phyloP scores from a whole-genome alignment of 1,140 invertebrate genomes.

The Meloidogyne floridensis region DNA sequence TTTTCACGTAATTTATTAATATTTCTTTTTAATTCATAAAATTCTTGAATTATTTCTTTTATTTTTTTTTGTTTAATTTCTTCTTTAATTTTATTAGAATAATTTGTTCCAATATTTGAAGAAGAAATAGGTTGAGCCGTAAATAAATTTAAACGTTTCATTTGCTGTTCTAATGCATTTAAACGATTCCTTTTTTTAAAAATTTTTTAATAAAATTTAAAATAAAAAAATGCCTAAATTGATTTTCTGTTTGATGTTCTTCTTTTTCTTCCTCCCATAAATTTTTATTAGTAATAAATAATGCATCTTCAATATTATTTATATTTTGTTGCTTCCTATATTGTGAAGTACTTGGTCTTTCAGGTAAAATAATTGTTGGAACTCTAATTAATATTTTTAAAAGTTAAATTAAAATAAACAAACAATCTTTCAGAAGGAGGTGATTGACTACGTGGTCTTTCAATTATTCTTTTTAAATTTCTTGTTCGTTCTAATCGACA shows the following conservation, averaged over 20 bases:
- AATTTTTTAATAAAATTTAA: background rate
- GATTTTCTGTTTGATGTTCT: background rate
- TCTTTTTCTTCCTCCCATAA: background rate
- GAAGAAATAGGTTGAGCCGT: background rate
- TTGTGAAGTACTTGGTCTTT: constrained; percentile 22
- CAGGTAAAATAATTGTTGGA: background rate
- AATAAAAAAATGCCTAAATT: background rate
- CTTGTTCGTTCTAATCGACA: background rate
- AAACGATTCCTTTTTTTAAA: background rate
- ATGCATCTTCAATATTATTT: background rate
- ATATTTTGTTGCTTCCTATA: background rate
- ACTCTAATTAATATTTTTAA: background rate
- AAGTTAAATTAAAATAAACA: background rate
- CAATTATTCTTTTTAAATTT: background rate
- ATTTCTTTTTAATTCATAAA: background rate
- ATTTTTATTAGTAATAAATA: background rate
- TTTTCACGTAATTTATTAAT: constrained; percentile 1
- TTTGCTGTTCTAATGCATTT: constrained; percentile 9
- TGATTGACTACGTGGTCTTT: constrained; percentile 24
- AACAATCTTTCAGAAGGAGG: constrained; percentile 19
- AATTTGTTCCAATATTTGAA: background rate
- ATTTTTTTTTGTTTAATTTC: background rate
- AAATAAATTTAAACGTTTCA: constrained; percentile 14
- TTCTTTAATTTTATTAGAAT: background rate
- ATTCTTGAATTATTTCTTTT: background rate